phyloP scores from a whole-genome alignment of 2,113 vertebrate species.

The Galemys pyrenaicus region DNA sequence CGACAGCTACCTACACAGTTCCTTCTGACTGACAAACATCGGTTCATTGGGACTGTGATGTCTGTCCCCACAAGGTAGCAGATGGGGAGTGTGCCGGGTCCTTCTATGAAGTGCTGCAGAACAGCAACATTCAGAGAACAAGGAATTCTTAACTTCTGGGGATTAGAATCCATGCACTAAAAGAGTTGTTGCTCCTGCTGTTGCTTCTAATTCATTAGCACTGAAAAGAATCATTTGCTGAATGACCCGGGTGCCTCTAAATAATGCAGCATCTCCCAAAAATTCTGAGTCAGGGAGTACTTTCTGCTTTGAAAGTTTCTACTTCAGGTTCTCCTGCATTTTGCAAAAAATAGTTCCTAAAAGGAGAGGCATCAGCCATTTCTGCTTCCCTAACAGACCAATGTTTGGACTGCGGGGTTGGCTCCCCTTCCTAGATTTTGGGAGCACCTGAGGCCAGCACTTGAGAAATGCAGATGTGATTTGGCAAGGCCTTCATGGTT shows the following conservation, averaged over 20 bases:
- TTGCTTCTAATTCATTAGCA: not conserved
- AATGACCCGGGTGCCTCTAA: slow-evolving; percentile 1
- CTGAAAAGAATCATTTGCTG: not conserved
- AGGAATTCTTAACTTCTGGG: not conserved
- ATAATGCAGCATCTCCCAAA: not conserved
- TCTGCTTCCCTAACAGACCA: not conserved
- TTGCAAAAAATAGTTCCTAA: not conserved
- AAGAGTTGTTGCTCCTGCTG: not conserved
- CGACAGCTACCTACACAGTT: not conserved
- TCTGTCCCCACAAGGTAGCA: not conserved
- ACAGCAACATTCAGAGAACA: not conserved
- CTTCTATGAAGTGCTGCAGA: not conserved
- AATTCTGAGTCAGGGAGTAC: not conserved
- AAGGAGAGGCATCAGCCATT: not conserved
- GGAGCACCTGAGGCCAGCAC: not conserved
- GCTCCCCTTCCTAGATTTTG: not conserved
- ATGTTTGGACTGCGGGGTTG: not conserved
- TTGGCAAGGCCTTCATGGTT: not conserved
- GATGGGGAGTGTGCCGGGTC: not conserved
- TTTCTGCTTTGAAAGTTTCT: slow-evolving; percentile 8
- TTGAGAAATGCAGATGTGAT: not conserved
- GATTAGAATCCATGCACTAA: not conserved
- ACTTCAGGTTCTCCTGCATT: not conserved
- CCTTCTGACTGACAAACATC: not conserved
- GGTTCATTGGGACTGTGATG: not conserved